Evolutionary conservation across 2,113 vertebrate species (phyloP).

Genomic region (Pelodiscus sinensis): DNA sequence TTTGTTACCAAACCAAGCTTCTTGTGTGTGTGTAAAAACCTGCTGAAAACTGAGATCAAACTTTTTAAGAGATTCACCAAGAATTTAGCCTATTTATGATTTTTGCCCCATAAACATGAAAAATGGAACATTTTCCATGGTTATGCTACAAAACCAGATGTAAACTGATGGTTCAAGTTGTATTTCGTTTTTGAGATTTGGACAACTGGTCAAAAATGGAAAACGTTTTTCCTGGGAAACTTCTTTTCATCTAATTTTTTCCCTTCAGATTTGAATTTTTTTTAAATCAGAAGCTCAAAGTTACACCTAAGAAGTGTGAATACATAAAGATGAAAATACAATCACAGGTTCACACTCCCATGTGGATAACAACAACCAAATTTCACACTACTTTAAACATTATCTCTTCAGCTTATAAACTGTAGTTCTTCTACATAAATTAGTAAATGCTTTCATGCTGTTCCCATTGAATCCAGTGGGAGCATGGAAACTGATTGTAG

Average conservation of each 20-base stretch:
- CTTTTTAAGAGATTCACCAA: neutral
- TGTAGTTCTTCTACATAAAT: neutral
- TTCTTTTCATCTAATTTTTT: neutral
- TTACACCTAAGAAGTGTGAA: neutral
- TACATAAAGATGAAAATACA: neutral
- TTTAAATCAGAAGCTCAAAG: neutral
- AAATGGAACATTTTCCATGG: neutral
- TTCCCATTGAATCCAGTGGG: neutral
- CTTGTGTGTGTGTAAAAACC: fast-evolving
- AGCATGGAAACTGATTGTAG: neutral
- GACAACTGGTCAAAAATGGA: neutral
- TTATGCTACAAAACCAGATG: neutral
- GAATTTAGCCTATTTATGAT: neutral
- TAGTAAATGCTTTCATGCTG: neutral
- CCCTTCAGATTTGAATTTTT: neutral
- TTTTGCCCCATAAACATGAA: neutral
- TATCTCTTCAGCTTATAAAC: neutral
- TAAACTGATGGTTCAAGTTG: neutral
- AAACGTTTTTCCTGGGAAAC: neutral
- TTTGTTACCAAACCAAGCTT: neutral
- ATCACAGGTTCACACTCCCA: neutral
- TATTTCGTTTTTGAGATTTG: neutral
- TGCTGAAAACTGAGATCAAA: neutral
- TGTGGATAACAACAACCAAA: neutral
- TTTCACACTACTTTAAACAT: neutral